Evolutionary conservation across 2,797 vertebrate genomes (phyloP), one percentile per base, ranked within the genome.

Genomic region (Otolemur crassicaudatus): DNA sequence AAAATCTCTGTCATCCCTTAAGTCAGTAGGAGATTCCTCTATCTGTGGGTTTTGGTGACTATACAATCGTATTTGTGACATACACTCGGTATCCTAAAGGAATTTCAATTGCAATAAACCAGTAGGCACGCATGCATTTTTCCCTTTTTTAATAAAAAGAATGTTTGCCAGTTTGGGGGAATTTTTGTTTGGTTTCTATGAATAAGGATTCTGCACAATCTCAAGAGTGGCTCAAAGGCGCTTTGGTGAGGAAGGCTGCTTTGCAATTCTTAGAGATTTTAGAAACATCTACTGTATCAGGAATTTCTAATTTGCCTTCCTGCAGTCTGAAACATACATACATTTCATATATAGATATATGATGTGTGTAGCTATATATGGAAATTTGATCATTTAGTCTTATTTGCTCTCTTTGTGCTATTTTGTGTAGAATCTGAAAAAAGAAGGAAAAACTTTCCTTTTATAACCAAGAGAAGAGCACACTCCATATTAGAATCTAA

Each of bases 121-220:
- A 81, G 46, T 89, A 85, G 37, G 73, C 60, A 93, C 5, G 23
- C 4, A 37, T 58, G 65, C 0, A 19, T 37, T 75, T 79, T 34
- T 23, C 40, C n/a, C 17, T 53, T 76, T 87, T 93, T 95, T 56
- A 94, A 94, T 97, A 92, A 95, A 96, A 96, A 84, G 72, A 87
- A 81, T 9, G 4, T 89, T 87, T 95, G 56, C 56, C 60, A 90
- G 43, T 83, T 80, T 76, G 86, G 94, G 58, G 34, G 43, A 76
- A 27, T 37, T 63, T 49, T 94, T 53, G 49, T 90, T 17, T 70
- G 7, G 29, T 96, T 96, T 94, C 79, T 86, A 1, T 17, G 34
- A 88, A 88, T 86, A 82, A 70, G 76, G 3, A 29, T 92, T 94
- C 69, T 87, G 83, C 19, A 80, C 29, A 53, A 58, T 9, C 20